A percentile compares a stretch with the other conserved stretches of the same genome.
phyloP scores from a whole-genome alignment of 2,113 vertebrate species.

The Psophia crepitans region DNA sequence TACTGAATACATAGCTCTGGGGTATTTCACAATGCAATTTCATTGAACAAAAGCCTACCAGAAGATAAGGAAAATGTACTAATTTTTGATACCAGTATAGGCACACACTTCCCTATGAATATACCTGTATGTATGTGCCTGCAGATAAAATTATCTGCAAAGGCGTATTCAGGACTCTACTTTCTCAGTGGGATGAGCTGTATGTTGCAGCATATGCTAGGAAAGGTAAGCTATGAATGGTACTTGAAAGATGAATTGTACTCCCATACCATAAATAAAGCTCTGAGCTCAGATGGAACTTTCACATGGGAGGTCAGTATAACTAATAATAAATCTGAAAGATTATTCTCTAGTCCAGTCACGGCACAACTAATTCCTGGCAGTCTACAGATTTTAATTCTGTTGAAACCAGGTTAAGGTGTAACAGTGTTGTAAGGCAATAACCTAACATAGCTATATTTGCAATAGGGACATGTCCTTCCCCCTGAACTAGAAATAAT shows the following conservation, averaged over 20 bases:
- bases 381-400: not conserved
- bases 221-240: not conserved
- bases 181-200: not conserved
- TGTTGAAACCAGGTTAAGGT: not conserved
- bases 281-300: not conserved
- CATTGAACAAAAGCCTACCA: not conserved
- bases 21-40: not conserved
- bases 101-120: not conserved
- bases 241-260: not conserved
- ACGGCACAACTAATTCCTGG: not conserved
- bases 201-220: not conserved
- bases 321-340: not conserved
- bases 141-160: not conserved
- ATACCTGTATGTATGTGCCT: not conserved
- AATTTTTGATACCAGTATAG: not conserved
- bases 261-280: not conserved
- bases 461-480: not conserved
- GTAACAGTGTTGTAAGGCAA: not conserved
- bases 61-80: not conserved
- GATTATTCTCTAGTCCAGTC: not conserved
- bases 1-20: not conserved
- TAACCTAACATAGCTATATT: not conserved
- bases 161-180: not conserved
- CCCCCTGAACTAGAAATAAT: conserved; percentile 2
- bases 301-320: not conserved